A percentile compares a stretch with the other conserved stretches of the same genome.
phyloP scores from a whole-genome alignment of 2,888 invertebrate genomes.

The Drepanosiphum platanoidis region DNA sequence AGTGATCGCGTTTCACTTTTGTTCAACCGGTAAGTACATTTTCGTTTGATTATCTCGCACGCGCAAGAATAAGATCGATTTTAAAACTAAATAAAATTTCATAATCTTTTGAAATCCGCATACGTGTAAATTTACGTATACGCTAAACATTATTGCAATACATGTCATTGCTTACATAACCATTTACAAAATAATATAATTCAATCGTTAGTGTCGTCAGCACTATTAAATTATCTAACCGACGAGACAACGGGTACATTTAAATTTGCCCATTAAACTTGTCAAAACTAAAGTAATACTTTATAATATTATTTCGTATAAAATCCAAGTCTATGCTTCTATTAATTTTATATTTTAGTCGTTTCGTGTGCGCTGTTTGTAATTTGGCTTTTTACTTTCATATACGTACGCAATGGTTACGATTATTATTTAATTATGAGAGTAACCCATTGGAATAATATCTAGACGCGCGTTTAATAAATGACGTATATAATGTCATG shows the following conservation, averaged over 20 bases:
- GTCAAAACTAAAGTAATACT: neutral
- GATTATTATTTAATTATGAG: neutral
- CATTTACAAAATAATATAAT: neutral
- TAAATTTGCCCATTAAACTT: neutral
- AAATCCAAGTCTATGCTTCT: neutral
- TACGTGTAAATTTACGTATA: neutral
- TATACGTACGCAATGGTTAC: neutral
- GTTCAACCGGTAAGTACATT: constrained; percentile 32
- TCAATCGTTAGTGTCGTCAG: neutral
- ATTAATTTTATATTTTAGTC: neutral
- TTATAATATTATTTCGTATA: neutral
- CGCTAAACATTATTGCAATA: neutral
- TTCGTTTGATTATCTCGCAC: too few relatives aligned
- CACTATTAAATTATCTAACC: neutral
- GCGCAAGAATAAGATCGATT: neutral
- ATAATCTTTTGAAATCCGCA: neutral
- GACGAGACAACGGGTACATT: neutral
- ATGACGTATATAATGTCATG: neutral
- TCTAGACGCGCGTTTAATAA: neutral
- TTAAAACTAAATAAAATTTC: neutral
- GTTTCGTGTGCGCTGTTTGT: neutral
- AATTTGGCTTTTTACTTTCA: neutral
- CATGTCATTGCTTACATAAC: neutral
- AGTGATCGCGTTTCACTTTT: constrained; percentile 13
- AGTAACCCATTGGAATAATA: neutral